A percentile compares a stretch with the other conserved stretches of the same genome.
phyloP scores from a whole-genome alignment of 2,113 vertebrate species.

The Bolborhynchus lineola region DNA sequence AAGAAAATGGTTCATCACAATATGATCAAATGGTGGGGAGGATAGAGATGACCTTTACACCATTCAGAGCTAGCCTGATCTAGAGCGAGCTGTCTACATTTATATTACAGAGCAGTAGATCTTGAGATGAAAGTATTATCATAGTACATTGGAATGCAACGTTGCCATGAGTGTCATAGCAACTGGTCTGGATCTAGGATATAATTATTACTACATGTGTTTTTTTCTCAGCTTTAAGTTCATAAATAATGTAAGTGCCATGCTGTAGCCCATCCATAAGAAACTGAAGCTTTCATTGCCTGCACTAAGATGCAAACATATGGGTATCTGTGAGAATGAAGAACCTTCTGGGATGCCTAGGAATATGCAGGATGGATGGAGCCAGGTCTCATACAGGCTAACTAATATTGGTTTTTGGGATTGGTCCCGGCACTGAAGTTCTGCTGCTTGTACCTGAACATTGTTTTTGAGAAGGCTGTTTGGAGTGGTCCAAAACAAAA shows the following conservation, averaged over 20 bases:
- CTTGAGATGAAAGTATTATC: not conserved
- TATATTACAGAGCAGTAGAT: not conserved
- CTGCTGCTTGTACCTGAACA: not conserved
- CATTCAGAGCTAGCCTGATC: not conserved
- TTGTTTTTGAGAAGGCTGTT: not conserved
- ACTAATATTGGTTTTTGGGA: not conserved
- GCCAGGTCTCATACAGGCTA: fast-evolving
- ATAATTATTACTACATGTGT: not conserved
- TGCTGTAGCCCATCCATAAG: not conserved
- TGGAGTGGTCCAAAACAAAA: not conserved
- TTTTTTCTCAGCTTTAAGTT: not conserved
- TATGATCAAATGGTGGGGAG: not conserved
- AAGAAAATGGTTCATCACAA: not conserved
- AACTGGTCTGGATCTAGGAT: not conserved
- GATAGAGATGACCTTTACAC: not conserved
- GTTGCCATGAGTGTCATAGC: not conserved
- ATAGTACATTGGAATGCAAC: not conserved
- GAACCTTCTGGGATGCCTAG: not conserved
- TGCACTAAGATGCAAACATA: not conserved
- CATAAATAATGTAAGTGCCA: not conserved
- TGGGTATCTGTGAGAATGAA: not conserved
- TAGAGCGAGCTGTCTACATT: fast-evolving
- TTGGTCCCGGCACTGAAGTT: not conserved
- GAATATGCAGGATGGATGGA: not conserved
- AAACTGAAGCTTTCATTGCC: not conserved